These are phyloP conservation scores for Autographa gamma DNA, from an alignment of 2,888 invertebrate species.

Conservation along the genomic window DNA sequence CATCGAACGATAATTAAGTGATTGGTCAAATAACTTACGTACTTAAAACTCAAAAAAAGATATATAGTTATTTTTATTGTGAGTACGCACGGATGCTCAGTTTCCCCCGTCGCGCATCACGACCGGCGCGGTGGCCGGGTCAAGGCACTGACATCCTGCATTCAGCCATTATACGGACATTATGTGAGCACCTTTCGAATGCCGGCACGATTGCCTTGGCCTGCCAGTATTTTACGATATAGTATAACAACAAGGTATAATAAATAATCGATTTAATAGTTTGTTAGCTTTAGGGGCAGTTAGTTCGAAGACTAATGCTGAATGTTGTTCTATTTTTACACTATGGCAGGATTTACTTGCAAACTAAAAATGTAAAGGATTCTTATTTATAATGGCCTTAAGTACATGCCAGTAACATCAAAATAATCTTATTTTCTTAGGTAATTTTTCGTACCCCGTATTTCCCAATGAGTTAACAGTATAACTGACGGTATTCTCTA, in stretches of 20 bases:
- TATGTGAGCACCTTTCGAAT: conserved; percentile 19
- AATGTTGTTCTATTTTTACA: neutral
- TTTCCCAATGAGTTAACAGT: neutral
- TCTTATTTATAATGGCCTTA: neutral
- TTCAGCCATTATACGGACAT: neutral
- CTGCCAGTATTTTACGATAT: conserved; percentile 19
- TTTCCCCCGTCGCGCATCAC: conserved; percentile 30
- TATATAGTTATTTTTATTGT: neutral
- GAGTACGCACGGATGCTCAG: conserved; percentile 13
- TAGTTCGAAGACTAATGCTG: neutral
- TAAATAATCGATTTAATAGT: neutral
- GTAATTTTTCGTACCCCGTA: no score
- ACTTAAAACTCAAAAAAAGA: neutral
- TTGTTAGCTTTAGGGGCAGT: neutral
- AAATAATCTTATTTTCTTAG: no score
- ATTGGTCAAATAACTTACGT: no score
- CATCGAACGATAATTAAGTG: no score
- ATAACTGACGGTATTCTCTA: conserved; percentile 39
- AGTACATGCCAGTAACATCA: neutral
- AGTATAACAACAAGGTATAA: neutral
- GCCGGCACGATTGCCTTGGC: conserved; percentile 27
- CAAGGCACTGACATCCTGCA: conserved; percentile 43
- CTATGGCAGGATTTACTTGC: no score
- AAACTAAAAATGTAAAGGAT: no score
- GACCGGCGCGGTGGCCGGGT: conserved; percentile 28